These are phyloP conservation scores for Ianthella basta DNA, from an alignment of 37 sponge, comb jelly and placozoan species.

Conservation along the genomic window DNA sequence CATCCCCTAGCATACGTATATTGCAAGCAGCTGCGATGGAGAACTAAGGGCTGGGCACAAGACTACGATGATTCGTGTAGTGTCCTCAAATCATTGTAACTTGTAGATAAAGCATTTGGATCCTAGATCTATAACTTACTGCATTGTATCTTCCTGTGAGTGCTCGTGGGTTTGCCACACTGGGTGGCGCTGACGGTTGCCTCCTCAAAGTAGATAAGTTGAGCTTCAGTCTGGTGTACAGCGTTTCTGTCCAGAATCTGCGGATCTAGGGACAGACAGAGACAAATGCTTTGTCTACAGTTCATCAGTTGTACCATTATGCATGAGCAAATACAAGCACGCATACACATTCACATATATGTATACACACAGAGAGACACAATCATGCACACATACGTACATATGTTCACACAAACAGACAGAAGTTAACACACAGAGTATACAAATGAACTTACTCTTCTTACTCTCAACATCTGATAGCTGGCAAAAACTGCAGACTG, in stretches of 20 bases:
- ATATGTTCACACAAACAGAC: not conserved
- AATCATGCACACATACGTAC: not conserved
- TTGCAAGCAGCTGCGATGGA: too few species aligned
- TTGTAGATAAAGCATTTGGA: too few species aligned
- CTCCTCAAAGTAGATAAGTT: not conserved
- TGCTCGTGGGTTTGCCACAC: not conserved
- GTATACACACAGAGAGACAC: not conserved
- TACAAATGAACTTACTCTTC: not conserved
- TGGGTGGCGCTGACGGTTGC: conserved; percentile 9
- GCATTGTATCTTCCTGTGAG: conserved; percentile 11
- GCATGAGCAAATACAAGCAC: too few species aligned
- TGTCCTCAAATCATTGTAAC: too few species aligned
- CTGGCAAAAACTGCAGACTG: not conserved
- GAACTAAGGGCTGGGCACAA: too few species aligned
- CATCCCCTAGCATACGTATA: too few species aligned
- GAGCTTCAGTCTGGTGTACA: not conserved
- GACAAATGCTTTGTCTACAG: too few species aligned
- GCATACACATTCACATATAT: too few species aligned
- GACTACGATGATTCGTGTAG: too few species aligned
- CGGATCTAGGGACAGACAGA: not conserved
- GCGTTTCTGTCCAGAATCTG: conserved; percentile 7
- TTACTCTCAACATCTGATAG: not conserved
- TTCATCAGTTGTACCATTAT: too few species aligned
- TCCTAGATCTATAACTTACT: not conserved
- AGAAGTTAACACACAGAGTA: not conserved